A percentile compares a stretch with the other conserved stretches of the same genome.
Evolutionary conservation across 92 coral and sea anemone genomes (phyloP).

Genomic region (Epizoanthus scotinus): DNA sequence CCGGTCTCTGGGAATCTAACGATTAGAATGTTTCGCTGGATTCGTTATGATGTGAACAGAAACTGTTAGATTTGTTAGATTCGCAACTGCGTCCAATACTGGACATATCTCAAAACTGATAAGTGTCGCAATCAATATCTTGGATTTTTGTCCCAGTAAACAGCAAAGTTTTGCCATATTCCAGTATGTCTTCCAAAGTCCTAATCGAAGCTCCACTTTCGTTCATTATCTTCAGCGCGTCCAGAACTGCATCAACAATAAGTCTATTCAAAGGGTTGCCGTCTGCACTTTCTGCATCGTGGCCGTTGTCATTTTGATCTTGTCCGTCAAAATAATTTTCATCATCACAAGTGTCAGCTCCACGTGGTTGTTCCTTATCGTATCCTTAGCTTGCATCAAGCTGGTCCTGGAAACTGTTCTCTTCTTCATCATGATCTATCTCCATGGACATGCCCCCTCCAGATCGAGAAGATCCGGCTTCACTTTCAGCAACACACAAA

Average conservation of each 20-base stretch:
- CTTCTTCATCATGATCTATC: slow-evolving; percentile 21
- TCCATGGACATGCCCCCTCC: neutral
- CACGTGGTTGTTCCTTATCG: neutral
- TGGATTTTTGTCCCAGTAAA: slow-evolving; percentile 42
- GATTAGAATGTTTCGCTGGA: no score
- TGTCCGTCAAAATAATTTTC: neutral
- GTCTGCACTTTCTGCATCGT: neutral
- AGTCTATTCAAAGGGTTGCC: slow-evolving; percentile 48
- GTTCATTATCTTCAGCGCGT: slow-evolving; percentile 67
- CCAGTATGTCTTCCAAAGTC: slow-evolving; percentile 50
- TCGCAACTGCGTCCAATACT: no score
- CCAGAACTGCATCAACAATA: slow-evolving; percentile 65
- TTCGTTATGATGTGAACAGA: no score
- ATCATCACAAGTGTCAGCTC: no score
- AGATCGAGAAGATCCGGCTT: neutral
- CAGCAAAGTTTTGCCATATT: slow-evolving; percentile 40
- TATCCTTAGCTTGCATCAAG: slow-evolving; percentile 8
- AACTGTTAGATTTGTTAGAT: no score
- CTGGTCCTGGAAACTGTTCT: slow-evolving; percentile 3
- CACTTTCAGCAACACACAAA: neutral
- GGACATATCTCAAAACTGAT: slow-evolving; percentile 29
- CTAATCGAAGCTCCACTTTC: slow-evolving; percentile 64
- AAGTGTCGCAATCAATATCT: slow-evolving; percentile 59
- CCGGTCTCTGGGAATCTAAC: no score
- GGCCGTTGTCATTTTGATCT: slow-evolving; percentile 2